A percentile compares a stretch with the other conserved stretches of the same genome.
phyloP scores from a whole-genome alignment of 2,113 vertebrate species.

The Pseudopipra pipra region DNA sequence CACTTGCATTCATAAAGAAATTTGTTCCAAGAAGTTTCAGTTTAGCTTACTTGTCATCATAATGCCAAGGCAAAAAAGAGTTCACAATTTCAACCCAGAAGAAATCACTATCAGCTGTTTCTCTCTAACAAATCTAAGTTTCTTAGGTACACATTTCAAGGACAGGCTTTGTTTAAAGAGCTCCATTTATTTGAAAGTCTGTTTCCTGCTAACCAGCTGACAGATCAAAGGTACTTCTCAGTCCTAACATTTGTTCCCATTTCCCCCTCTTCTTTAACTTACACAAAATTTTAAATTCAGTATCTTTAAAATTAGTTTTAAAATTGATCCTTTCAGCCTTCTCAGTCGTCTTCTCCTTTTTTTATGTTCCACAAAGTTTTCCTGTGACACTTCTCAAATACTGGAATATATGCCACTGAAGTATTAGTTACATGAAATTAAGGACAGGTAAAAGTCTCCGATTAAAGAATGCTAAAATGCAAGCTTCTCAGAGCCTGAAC shows the following conservation, averaged over 20 bases:
- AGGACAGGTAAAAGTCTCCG: not conserved
- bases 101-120: slow-evolving; percentile 58
- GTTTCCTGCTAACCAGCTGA: slow-evolving; percentile 56
- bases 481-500: not conserved
- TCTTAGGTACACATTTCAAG: slow-evolving; percentile 45
- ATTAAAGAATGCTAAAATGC: not conserved
- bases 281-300: not conserved
- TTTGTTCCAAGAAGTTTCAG: not conserved
- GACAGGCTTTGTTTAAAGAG: slow-evolving; percentile 52
- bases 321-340: not conserved
- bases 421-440: not conserved
- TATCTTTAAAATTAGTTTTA: not conserved
- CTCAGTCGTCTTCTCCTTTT: not conserved
- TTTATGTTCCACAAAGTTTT: not conserved
- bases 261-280: not conserved
- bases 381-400: not conserved
- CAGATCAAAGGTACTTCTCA: slow-evolving; percentile 50
- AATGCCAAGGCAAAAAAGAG: not conserved
- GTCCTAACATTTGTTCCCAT: not conserved
- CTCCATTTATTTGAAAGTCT: slow-evolving; percentile 29
- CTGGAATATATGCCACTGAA: not conserved
- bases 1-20: not conserved
- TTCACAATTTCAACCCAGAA: not conserved
- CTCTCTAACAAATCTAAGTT: slow-evolving; percentile 46
- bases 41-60: not conserved